A percentile compares a stretch with the other conserved stretches of the same genome.
Conservation (phyloP, 2,888 invertebrate species). For the Punctoribates punctum region DNA sequence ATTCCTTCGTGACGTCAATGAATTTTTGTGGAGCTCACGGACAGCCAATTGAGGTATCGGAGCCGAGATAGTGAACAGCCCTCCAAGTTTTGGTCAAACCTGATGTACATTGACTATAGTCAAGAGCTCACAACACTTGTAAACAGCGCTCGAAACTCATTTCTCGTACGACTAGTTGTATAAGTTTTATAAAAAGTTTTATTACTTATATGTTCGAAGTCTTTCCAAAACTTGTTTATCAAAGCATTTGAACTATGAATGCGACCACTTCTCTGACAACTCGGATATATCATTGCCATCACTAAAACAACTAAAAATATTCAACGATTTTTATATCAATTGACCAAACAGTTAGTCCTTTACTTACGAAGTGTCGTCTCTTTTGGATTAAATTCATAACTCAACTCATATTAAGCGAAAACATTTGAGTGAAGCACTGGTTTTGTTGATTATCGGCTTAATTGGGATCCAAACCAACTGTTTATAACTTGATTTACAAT, state of each 20-base stretch:
- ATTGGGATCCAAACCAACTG: too few species aligned
- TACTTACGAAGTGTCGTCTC: too few species aligned
- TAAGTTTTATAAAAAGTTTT: background rate
- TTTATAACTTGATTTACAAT: too few species aligned
- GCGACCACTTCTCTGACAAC: background rate
- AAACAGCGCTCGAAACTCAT: background rate
- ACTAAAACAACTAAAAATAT: too few species aligned
- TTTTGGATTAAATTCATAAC: too few species aligned
- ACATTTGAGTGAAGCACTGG: too few species aligned
- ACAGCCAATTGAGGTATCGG: background rate
- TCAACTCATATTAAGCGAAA: too few species aligned
- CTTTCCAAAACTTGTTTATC: conserved; percentile 18
- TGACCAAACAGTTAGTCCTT: too few species aligned
- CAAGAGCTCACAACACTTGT: background rate
- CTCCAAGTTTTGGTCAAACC: background rate
- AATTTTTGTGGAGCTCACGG: background rate
- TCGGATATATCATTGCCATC: background rate
- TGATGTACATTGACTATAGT: conserved; percentile 2
- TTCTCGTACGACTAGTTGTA: conserved; percentile 13
- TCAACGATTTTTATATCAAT: too few species aligned
- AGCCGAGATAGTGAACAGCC: background rate
- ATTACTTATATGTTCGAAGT: background rate
- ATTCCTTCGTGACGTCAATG: conserved; percentile 13
- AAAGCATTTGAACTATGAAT: conserved; percentile 13
- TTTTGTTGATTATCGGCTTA: too few species aligned